Conservation (phyloP, 2,113 vertebrate species). For the Microtus oregoni region DNA sequence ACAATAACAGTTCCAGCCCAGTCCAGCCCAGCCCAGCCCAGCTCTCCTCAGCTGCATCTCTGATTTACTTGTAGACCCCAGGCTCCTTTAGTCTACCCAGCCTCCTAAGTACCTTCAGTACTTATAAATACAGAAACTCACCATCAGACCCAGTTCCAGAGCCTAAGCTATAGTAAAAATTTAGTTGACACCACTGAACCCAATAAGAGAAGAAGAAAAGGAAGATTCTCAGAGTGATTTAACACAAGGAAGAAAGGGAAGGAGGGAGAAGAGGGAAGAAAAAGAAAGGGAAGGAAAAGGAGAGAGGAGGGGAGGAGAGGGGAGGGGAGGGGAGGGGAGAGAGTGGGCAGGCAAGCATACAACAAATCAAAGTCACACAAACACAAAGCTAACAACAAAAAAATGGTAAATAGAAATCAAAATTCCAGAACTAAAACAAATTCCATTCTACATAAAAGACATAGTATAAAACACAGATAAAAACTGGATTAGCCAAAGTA, state of each 20-base stretch:
- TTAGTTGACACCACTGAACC: background rate
- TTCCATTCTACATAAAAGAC: background rate
- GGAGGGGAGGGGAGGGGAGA: background rate
- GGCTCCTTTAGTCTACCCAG: background rate
- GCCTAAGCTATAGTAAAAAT: background rate
- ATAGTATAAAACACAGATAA: background rate
- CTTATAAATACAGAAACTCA: background rate
- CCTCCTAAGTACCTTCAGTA: background rate
- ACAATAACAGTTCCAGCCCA: background rate
- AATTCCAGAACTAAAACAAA: slow-evolving; percentile 40
- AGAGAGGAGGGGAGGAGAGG: background rate
- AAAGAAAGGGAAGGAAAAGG: no score
- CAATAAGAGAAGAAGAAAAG: background rate
- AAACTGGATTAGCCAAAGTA: slow-evolving; percentile 13
- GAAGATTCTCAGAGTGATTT: background rate
- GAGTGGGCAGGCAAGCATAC: background rate
- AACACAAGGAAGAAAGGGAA: background rate
- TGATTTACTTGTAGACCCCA: background rate
- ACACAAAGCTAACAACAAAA: background rate
- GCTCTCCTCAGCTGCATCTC: background rate
- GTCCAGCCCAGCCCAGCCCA: no score
- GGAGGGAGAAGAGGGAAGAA: background rate
- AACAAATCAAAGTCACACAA: background rate
- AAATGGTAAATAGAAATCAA: slow-evolving; percentile 42
- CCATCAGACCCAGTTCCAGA: background rate